A percentile compares a stretch with the other conserved stretches of the same genome.
Evolutionary conservation across 2,113 vertebrate genomes (phyloP).

Genomic region (Halcyon senegalensis): DNA sequence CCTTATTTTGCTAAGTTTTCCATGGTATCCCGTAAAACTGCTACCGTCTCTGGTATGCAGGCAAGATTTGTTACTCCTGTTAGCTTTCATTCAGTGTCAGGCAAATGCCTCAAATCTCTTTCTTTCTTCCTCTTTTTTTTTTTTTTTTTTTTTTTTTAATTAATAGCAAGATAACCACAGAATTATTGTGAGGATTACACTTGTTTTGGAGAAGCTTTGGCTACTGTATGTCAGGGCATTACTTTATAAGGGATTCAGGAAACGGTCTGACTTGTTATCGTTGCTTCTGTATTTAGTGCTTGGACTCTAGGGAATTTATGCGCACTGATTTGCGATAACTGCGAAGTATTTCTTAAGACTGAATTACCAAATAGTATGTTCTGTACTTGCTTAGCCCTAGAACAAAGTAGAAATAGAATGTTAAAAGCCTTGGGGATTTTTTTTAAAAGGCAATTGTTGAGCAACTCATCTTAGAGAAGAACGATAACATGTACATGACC

Average conservation of each 20-base stretch:
- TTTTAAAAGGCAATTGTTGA: neutral
- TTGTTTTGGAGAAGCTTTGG: slow-evolving; percentile 1
- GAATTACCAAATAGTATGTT: neutral
- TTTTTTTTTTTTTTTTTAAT: neutral
- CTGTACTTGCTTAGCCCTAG: neutral
- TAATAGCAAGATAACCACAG: neutral
- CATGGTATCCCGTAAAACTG: neutral
- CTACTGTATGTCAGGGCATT: neutral
- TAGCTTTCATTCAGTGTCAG: neutral
- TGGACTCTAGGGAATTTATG: slow-evolving; percentile 5
- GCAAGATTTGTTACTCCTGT: neutral
- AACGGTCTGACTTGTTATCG: slow-evolving; percentile 9
- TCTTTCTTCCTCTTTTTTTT: neutral
- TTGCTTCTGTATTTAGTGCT: slow-evolving; percentile 53
- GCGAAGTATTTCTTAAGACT: neutral
- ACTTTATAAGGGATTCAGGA: slow-evolving; percentile 40
- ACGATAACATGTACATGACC: neutral
- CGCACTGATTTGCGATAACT: neutral
- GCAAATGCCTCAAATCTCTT: neutral
- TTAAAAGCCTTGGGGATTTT: neutral
- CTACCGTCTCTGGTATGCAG: neutral
- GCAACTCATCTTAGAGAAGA: neutral
- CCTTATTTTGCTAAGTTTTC: neutral
- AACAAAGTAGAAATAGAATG: neutral
- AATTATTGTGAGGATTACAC: neutral